Evolutionary conservation across 2,888 invertebrate species (phyloP).

Genomic region (Cylloceria caligata): DNA sequence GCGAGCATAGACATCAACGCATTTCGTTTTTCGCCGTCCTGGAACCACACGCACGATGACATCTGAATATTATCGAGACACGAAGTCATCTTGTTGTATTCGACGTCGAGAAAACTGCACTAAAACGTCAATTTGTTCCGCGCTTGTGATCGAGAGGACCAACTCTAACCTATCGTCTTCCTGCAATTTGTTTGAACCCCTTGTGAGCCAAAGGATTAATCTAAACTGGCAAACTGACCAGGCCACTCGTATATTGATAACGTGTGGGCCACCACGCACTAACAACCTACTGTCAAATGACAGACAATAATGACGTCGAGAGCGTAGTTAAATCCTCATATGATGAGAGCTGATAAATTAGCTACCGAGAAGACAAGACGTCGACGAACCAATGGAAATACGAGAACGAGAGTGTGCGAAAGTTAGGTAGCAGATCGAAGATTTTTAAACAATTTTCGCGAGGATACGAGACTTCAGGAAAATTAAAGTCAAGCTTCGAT

Average conservation of each 20-base stretch:
- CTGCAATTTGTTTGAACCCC: too few relatives aligned
- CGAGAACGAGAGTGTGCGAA: neutral
- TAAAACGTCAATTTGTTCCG: neutral
- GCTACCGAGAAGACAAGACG: neutral
- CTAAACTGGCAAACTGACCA: too few relatives aligned
- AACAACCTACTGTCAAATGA: conserved; percentile 60
- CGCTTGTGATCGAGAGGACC: conserved; percentile 5
- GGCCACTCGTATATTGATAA: too few relatives aligned
- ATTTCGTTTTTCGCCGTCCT: conserved; percentile 94
- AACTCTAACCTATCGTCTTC: conserved; percentile 56
- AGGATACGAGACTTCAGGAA: neutral
- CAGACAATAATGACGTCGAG: conserved; percentile 49
- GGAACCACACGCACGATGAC: conserved; percentile 93
- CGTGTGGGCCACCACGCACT: too few relatives aligned
- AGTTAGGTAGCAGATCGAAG: neutral
- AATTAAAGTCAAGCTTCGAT: conserved; percentile 6
- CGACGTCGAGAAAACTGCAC: neutral
- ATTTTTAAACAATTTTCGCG: conserved; percentile 5
- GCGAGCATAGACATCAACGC: conserved; percentile 93
- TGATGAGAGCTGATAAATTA: neutral
- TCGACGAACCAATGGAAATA: conserved; percentile 6
- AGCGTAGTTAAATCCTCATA: neutral
- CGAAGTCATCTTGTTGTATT: conserved; percentile 84
- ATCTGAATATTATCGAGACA: conserved; percentile 91
- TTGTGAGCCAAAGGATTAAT: too few relatives aligned